Evolutionary conservation across 2,797 vertebrate genomes (phyloP), one percentile per base, ranked within the genome.

Genomic region (Ctenosaura bakeri): DNA sequence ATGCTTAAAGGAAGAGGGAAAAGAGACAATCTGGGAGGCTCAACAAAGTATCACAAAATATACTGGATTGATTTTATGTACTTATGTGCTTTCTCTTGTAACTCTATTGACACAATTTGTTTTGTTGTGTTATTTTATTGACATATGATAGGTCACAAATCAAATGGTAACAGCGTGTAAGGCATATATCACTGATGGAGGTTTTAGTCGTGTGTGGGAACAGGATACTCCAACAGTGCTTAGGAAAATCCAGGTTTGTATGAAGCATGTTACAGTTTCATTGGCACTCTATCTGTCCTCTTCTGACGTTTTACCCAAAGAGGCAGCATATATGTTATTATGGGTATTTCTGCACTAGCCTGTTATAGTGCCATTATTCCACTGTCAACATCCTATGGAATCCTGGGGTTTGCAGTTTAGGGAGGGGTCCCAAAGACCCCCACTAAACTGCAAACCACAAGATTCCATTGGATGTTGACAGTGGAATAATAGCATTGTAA

Each of bases 161-260:
- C 98, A 98, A 94, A 98, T 98, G 98, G 96, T 98, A 85, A 97
- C 95, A 35, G 95, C 97, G 0, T 98, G 98, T 94, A 98, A 95
- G 94, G 96, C 97, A 10, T 98, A 98, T 89, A 98, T 98, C 92
- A 98, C 98, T 82, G 97, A 98, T 87, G 95, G 97, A 64, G 98
- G 97, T 85, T 92, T 91, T 38, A 88, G 52, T 95, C 26, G 93
- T 18, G 91, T 98, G n/a, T 98, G 98, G 98, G 98, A 98, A 38
- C 98, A 98, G 92, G 96, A 98, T 32, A 93, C 95, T 32, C 95
- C 97, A 90, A 46, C 66, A 26, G 92, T 98, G 29, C 94, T 96
- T 54, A 96, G 95, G 87, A 98, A 98, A 96, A 97, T 98, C 89
- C 94, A 98, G 94, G 98, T 98, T 96, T 91, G 96, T 96, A 78